phyloP scores from a whole-genome alignment of 1,140 invertebrate genomes.

The Tribolium castaneum region DNA sequence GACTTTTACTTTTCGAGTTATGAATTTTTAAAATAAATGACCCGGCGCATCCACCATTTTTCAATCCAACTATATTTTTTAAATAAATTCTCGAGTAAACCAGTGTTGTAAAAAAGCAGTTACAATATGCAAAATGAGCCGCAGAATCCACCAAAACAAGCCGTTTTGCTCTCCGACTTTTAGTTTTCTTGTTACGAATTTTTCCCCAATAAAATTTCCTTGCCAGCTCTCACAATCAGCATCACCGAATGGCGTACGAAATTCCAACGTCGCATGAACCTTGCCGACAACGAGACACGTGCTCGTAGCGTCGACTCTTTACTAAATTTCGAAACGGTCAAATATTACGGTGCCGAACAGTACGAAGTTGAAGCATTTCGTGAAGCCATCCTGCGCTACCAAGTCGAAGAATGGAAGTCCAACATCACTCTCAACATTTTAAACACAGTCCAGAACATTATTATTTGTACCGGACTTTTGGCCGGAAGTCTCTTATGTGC shows the following conservation, averaged over 20 bases:
- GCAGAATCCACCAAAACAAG: too few species aligned
- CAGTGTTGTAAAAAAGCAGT: too few species aligned
- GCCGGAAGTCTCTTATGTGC: constrained; percentile 90
- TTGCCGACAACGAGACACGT: constrained; percentile 90
- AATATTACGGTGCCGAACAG: constrained; percentile 94
- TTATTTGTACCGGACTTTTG: constrained; percentile 88
- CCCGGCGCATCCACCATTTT: too few species aligned
- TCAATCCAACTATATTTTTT: too few species aligned
- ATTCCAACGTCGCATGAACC: constrained; percentile 92
- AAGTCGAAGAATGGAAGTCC: constrained; percentile 92
- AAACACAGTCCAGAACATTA: constrained; percentile 90
- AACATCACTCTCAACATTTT: constrained; percentile 87
- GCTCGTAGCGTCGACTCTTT: constrained; percentile 96
- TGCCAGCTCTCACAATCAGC: constrained; percentile 81
- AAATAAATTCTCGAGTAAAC: too few species aligned
- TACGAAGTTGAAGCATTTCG: constrained; percentile 90
- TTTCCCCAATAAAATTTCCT: constrained; percentile 47
- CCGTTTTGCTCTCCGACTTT: background rate
- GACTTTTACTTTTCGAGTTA: too few species aligned
- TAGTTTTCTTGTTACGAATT: background rate
- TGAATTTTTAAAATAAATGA: too few species aligned
- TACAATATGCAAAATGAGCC: too few species aligned
- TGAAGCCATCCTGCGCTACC: constrained; percentile 83
- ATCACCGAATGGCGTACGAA: constrained; percentile 98
- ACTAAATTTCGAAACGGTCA: constrained; percentile 97